Evolutionary conservation across 2,113 vertebrate genomes (phyloP).

Genomic region (Apus apus): DNA sequence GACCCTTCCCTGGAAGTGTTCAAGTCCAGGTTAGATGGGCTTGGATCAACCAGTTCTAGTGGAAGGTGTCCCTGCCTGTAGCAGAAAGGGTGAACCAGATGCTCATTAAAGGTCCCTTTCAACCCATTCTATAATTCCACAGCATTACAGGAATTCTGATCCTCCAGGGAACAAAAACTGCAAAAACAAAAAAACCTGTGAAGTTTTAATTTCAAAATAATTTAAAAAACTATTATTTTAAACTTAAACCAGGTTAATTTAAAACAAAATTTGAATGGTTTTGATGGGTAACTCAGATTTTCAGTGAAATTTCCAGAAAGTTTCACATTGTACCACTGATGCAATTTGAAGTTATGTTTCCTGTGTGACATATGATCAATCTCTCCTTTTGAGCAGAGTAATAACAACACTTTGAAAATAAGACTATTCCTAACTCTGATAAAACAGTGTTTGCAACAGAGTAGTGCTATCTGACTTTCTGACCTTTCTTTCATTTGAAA

Average conservation of each 20-base stretch:
- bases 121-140: background rate
- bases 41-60: background rate
- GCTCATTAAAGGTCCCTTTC: background rate
- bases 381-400: background rate
- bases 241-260: background rate
- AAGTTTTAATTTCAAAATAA: background rate
- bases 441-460: background rate
- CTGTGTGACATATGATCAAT: background rate
- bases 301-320: background rate
- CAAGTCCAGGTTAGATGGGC: background rate
- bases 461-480: background rate
- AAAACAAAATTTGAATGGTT: background rate
- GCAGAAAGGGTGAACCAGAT: rapidly evolving
- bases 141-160: background rate
- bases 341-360: background rate
- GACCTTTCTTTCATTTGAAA: background rate
- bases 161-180: background rate
- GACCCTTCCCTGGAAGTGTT: background rate
- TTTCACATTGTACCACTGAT: background rate
- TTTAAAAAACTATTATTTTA: background rate
- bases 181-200: background rate
- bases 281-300: background rate
- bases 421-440: too few species aligned
- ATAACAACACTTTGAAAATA: background rate
- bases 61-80: background rate